Evolutionary conservation across 2,113 vertebrate genomes (phyloP), one percentile per base, ranked within the genome.

Genomic region (Chrysochloris asiatica): DNA sequence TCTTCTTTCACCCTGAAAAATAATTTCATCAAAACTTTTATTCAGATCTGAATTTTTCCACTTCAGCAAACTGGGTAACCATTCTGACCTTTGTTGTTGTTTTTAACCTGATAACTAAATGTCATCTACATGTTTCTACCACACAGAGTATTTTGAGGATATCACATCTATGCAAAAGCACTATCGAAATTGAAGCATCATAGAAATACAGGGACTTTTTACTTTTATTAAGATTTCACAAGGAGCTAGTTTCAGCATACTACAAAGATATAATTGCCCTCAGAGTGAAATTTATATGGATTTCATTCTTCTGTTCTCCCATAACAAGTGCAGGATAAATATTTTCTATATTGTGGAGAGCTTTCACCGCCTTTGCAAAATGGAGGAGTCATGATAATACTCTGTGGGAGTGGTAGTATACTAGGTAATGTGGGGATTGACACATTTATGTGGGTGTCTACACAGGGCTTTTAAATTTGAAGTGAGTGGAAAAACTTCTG

Each of bases 21-120:
- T n/a, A n/a, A n/a, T n/a, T n/a, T n/a, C n/a, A n/a, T n/a, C n/a
- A n/a, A n/a, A n/a, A n/a, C n/a, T n/a, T n/a, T n/a, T n/a, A n/a
- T 56, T 22, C 76, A 81, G 16, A 38, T 89, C 69, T 93, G 83
- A 92, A 12, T 93, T 95, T 95, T 95, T 96, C 96, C 92, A 90
- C 43, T 95, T 96, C 65, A 80, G 33, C 56, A 94, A 92, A 83
- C 94, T 93, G 92, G 83, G 77, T 54, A 82, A 67, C 59, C 65
- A 86, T 94, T 90, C 83, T 92, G 14, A 92, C 41, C 47, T 67
- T 81, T 86, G 16, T 43, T 56, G 19, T 56, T 56, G 54, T 22
- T 73, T 86, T 83, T 52, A 2, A 56, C 8, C 52, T 84, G 78
- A 84, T 83, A 90, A 93, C 48, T 36, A 77, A 30, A 24, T 92